Base-by-base conservation (phyloP, 2,797 vertebrate species). In the Artibeus lituratus region DNA sequence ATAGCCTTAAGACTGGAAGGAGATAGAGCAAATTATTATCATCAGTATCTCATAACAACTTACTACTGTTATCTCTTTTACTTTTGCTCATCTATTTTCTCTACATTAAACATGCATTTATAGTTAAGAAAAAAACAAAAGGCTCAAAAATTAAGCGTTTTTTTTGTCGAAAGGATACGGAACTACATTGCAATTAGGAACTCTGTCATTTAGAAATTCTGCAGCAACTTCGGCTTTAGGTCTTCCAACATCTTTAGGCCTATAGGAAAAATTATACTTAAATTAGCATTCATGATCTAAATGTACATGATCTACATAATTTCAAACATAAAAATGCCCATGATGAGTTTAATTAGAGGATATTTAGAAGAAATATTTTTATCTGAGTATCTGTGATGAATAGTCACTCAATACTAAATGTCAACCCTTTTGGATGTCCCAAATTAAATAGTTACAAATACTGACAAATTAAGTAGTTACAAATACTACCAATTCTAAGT, bases 151-250 rank as follows among this genome's bases (percentile, higher is more conserved):
- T 49, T 81, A 81, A 78, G 37, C 24, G 83, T 78, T 87, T 84
- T 65, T 88, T 57, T 55, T 24, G 22, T 88, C 72, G 89, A 98
- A 99, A 99, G 99, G 99, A 99, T 99, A 99, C 99, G 99, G 98
- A 88, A 99, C 98, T 7, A 99, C 99, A 97, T 99, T 98, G 97
- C 99, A 99, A 97, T 98, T 98, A 90, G 99, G 99, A 97, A 99
- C 95, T 82, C 99, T 99, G 93, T 95, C 98, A 98, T 99, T 99
- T 37, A 99, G 98, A 96, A 99, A 99, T 95, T 99, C 99, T 59
- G 99, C 99, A 94, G 99, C 99, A 88, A 99, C 99, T 80, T 99
- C 99, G 86, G 99, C 99, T 97, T 99, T 99, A n/a, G 99, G 99
- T 97, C 99, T 98, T 95, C 99, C 99, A 51, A 99, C 99, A 98